phyloP scores from a whole-genome alignment of 2,113 vertebrate genomes.

The Boulengeromyrus knoepffleri region DNA sequence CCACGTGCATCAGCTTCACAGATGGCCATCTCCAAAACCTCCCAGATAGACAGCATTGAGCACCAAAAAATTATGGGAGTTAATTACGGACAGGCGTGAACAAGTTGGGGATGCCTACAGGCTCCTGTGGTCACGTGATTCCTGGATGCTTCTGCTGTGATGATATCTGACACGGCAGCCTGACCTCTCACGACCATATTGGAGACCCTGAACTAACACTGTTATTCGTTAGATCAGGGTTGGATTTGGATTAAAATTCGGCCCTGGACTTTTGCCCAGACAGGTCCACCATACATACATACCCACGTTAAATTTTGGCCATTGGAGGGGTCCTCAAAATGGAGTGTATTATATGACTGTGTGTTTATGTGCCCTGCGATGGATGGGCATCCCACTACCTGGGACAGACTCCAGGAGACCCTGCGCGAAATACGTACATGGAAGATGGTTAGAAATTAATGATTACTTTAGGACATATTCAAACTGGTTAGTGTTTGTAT shows the following conservation, averaged over 20 bases:
- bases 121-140: neutral
- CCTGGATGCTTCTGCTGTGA: neutral
- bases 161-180: neutral
- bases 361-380: neutral
- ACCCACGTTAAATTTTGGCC: neutral
- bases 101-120: neutral
- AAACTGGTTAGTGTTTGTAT: neutral
- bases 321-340: neutral
- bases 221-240: neutral
- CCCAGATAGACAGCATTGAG: neutral
- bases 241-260: neutral
- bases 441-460: neutral
- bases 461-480: neutral
- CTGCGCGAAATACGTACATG: neutral
- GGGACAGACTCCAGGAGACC: neutral
- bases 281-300: neutral
- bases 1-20: neutral
- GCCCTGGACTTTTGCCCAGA: neutral
- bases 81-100: neutral
- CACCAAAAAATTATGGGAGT: neutral
- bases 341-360: neutral
- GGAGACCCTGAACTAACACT: neutral
- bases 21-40: neutral
- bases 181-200: neutral
- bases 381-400: neutral